phyloP scores from a whole-genome alignment of 2,888 invertebrate genomes.

The Himalopsyche japonica region DNA sequence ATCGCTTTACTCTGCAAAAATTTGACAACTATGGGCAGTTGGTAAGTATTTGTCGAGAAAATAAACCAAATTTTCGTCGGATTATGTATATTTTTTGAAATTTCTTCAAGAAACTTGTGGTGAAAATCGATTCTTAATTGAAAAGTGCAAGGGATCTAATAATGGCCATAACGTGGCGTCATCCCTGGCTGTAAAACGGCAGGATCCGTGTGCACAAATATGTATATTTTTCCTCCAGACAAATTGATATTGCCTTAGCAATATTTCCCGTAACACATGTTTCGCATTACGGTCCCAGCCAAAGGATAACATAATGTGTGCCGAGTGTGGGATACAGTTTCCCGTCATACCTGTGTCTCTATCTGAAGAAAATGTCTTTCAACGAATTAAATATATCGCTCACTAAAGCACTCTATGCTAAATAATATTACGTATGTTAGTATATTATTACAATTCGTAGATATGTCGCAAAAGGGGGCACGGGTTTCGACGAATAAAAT shows the following conservation, averaged over 20 bases:
- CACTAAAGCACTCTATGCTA: background rate
- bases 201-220: conserved; percentile 29
- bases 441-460: background rate
- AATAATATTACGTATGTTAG: background rate
- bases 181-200: conserved; percentile 1
- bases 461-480: too few relatives aligned
- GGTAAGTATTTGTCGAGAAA: too few relatives aligned
- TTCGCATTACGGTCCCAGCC: conserved; percentile 28
- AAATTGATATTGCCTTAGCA: conserved; percentile 40
- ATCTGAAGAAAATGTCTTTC: background rate
- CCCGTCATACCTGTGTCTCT: background rate
- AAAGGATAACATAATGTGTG: conserved; percentile 18
- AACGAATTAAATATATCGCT: background rate
- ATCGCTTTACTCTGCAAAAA: too few relatives aligned
- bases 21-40: too few relatives aligned
- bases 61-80: too few relatives aligned
- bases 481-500: too few relatives aligned
- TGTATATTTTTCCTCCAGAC: conserved; percentile 33
- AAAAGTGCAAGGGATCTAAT: background rate
- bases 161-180: background rate
- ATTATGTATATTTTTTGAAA: too few relatives aligned
- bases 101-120: too few relatives aligned
- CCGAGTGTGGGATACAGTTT: background rate
- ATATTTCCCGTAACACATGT: conserved; percentile 40
- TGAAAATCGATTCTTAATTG: too few relatives aligned